Evolutionary conservation across 2,113 vertebrate species (phyloP).

Genomic region (Gymnorhina tibicen): DNA sequence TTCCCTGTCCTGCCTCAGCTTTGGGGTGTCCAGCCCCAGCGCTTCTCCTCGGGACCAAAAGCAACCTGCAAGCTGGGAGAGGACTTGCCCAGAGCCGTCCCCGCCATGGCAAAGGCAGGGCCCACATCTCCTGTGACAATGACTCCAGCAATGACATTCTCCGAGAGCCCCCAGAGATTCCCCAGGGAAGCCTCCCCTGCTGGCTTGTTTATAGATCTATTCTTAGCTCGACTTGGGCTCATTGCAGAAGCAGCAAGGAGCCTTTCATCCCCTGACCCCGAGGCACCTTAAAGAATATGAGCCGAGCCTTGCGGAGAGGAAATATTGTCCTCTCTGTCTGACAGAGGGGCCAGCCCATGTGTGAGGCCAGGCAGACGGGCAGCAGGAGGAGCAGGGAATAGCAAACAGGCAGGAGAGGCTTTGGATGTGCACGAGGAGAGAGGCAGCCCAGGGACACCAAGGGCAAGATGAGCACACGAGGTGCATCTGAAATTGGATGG

Average conservation of each 20-base stretch:
- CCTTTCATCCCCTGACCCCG: slow-evolving; percentile 33
- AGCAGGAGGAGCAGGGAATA: not conserved
- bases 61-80: not conserved
- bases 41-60: not conserved
- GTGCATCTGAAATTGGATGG: not conserved
- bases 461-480: not conserved
- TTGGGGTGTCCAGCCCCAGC: not conserved
- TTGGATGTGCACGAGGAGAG: not conserved
- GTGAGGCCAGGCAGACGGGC: not conserved
- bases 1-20: not conserved
- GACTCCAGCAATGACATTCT: not conserved
- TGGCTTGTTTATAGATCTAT: slow-evolving; percentile 37
- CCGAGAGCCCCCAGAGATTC: not conserved
- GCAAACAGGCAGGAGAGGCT: not conserved
- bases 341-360: not conserved
- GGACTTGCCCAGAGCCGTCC: not conserved
- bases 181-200: slow-evolving; percentile 11
- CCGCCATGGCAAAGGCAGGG: not conserved
- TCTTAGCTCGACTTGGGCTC: slow-evolving; percentile 40
- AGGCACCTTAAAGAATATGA: slow-evolving; percentile 1
- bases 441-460: not conserved
- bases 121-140: not conserved
- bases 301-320: not conserved
- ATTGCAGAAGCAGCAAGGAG: slow-evolving; percentile 16
- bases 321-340: not conserved